phyloP scores from a whole-genome alignment of 2,113 vertebrate genomes.

The Oophaga pumilio region DNA sequence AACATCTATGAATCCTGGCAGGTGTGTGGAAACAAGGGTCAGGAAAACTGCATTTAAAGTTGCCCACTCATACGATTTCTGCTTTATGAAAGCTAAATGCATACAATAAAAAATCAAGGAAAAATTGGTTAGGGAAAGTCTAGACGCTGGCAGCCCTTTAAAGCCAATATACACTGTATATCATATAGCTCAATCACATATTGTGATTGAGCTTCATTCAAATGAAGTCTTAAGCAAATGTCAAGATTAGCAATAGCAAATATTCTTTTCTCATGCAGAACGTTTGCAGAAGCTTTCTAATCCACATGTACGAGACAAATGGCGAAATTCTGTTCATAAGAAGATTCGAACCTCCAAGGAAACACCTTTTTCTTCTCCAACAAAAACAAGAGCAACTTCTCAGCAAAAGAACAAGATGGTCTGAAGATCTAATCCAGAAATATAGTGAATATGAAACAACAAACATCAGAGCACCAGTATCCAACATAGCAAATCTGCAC shows the following conservation, averaged over 20 bases:
- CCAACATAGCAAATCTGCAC: neutral
- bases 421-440: neutral
- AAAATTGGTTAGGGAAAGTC: no score
- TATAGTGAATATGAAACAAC: neutral
- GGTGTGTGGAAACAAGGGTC: no score
- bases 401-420: constrained; percentile 36
- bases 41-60: no score
- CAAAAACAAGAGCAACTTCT: constrained; percentile 10
- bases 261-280: constrained; percentile 41
- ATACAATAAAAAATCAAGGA: no score
- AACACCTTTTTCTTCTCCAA: neutral
- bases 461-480: neutral
- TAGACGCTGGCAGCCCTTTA: no score
- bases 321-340: neutral
- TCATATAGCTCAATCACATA: neutral
- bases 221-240: neutral
- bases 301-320: constrained; percentile 4
- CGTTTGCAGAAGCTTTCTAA: constrained; percentile 31
- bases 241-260: neutral
- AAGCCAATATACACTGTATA: neutral
- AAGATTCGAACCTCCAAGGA: constrained; percentile 46
- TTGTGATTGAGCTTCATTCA: no score
- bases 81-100: no score
- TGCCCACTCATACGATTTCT: no score
- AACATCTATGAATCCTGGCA: no score